Conservation (phyloP, 2,797 vertebrate species). For the Xiphophorus birchmanni region DNA sequence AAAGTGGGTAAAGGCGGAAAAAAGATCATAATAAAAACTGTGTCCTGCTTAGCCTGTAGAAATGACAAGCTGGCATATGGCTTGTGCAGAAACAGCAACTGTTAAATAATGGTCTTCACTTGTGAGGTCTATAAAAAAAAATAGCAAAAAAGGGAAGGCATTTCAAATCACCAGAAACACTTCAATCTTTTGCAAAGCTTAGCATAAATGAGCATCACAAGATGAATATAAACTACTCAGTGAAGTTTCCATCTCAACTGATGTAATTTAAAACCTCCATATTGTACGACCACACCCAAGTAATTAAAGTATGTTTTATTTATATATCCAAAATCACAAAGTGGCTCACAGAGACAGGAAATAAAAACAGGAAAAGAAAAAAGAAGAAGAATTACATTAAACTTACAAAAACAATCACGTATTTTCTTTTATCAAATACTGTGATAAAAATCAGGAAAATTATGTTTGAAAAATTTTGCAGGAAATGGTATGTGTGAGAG, state of each 20-base stretch:
- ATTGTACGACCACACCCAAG: not conserved
- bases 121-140: conserved; percentile 41
- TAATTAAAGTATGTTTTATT: not conserved
- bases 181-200: not conserved
- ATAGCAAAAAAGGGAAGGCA: conserved; percentile 3
- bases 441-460: not conserved
- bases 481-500: not conserved
- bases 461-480: not conserved
- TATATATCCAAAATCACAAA: not conserved
- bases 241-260: not conserved
- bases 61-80: conserved; percentile 32
- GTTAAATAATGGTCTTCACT: conserved; percentile 46
- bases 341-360: not conserved
- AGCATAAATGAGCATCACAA: not conserved
- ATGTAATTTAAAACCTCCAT: not conserved
- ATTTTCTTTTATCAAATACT: too few relatives aligned
- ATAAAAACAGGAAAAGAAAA: not conserved
- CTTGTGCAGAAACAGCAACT: conserved; percentile 42
- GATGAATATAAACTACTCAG: not conserved
- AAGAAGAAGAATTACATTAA: not conserved
- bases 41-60: conserved; percentile 21
- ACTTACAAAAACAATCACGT: not conserved
- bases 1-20: conserved; percentile 52
- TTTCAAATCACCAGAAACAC: conserved; percentile 12
- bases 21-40: conserved; percentile 45